Conservation (phyloP, 2,888 invertebrate species). For the Crioceris asparagi region DNA sequence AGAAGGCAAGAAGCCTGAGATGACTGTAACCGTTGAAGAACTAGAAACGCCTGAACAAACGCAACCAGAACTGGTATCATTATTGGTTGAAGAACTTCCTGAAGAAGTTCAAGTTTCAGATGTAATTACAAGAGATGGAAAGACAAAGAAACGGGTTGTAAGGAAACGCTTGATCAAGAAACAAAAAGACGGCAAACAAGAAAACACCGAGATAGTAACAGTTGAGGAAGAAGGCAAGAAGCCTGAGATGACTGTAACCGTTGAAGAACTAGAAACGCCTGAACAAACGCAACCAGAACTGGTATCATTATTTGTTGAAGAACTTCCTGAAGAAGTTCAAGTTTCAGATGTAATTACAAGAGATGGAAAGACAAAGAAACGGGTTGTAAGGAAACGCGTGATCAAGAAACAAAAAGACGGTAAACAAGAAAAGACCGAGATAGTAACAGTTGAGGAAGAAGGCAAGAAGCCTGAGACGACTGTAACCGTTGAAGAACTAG, state of each 20-base stretch:
- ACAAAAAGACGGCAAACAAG: slow-evolving; percentile 26
- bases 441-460: slow-evolving; percentile 23
- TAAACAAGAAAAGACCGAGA: slow-evolving; percentile 33
- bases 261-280: slow-evolving; percentile 26
- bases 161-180: slow-evolving; percentile 29
- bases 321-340: slow-evolving; percentile 12
- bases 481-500: slow-evolving; percentile 24
- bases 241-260: slow-evolving; percentile 27
- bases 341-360: slow-evolving; percentile 10
- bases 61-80: slow-evolving; percentile 5
- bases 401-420: slow-evolving; percentile 34
- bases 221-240: slow-evolving; percentile 25
- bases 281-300: slow-evolving; percentile 32
- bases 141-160: slow-evolving; percentile 22
- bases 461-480: slow-evolving; percentile 24
- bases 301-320: slow-evolving; percentile 20
- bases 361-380: slow-evolving; percentile 19
- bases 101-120: slow-evolving; percentile 27
- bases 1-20: slow-evolving; percentile 28
- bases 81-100: slow-evolving; percentile 19
- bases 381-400: slow-evolving; percentile 25
- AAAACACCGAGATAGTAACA: slow-evolving; percentile 35
- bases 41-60: slow-evolving; percentile 17
- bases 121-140: slow-evolving; percentile 26
- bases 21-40: slow-evolving; percentile 26